phyloP scores from a whole-genome alignment of 1,140 invertebrate species.

The Thrips palmi region DNA sequence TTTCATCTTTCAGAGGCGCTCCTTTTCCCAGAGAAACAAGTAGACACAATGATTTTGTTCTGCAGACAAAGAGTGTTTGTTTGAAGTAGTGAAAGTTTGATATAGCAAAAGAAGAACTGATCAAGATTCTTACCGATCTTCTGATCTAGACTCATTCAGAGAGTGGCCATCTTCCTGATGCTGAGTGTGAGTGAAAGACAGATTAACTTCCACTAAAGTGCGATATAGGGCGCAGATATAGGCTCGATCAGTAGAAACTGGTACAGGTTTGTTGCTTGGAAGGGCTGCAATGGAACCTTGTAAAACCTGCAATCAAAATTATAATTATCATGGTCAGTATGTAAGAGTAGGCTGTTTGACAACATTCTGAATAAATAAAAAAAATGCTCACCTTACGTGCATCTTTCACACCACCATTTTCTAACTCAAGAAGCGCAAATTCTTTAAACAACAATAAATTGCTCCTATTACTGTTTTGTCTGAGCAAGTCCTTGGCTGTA shows the following conservation, averaged over 20 bases:
- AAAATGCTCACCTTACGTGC: too few species aligned
- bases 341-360: too few species aligned
- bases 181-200: conserved; percentile 13
- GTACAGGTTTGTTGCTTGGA: conserved; percentile 26
- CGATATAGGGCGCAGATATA: conserved; percentile 25
- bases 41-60: conserved; percentile 12
- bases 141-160: background rate
- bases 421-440: too few species aligned
- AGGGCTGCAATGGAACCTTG: conserved; percentile 15
- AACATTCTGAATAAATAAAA: too few species aligned
- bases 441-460: too few species aligned
- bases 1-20: conserved; percentile 14
- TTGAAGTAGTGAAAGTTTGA: too few species aligned
- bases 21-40: conserved; percentile 17
- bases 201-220: conserved; percentile 24
- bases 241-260: conserved; percentile 21
- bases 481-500: too few species aligned
- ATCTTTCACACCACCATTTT: too few species aligned
- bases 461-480: too few species aligned
- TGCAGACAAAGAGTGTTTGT: conserved; percentile 10
- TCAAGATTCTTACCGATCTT: background rate
- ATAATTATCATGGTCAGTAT: too few species aligned
- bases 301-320: too few species aligned
- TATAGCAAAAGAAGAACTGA: background rate
- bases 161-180: conserved; percentile 1